These are phyloP conservation scores for Limnephilus lunatus DNA, from an alignment of 2,888 invertebrate genomes.

Conservation along the genomic window DNA sequence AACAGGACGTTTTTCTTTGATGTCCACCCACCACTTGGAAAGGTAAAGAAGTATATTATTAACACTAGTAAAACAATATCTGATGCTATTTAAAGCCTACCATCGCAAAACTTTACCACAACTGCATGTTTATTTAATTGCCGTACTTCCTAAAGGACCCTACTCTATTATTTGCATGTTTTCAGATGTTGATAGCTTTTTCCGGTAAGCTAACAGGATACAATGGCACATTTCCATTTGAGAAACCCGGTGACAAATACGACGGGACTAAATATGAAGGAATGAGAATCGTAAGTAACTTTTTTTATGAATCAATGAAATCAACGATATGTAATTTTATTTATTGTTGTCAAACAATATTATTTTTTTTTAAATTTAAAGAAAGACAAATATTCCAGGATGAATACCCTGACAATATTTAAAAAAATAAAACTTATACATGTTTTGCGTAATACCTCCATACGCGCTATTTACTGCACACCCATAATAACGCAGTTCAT, in stretches of 20 bases:
- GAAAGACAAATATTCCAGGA: no score
- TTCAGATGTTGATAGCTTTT: slow-evolving; percentile 94
- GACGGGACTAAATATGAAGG: slow-evolving; percentile 92
- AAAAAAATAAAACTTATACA: no score
- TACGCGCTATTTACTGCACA: no score
- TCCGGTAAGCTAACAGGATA: slow-evolving; percentile 95
- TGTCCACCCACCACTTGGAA: slow-evolving; percentile 97
- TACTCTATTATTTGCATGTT: slow-evolving; percentile 65
- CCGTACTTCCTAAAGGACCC: not conserved
- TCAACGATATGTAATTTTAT: no score
- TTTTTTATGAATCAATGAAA: not conserved
- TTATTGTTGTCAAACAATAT: not conserved
- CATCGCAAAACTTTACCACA: not conserved
- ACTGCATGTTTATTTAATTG: not conserved
- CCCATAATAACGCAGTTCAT: no score
- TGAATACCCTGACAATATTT: no score
- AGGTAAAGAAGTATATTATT: slow-evolving; percentile 77
- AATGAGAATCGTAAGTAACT: slow-evolving; percentile 90
- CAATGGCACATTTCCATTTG: slow-evolving; percentile 95
- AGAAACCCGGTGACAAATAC: slow-evolving; percentile 97
- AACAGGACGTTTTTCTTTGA: slow-evolving; percentile 98
- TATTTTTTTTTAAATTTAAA: no score
- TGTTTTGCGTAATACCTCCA: no score
- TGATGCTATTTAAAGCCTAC: not conserved
- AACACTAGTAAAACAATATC: not conserved